These are phyloP conservation scores for Zootoca vivipara DNA, from an alignment of 2,113 vertebrate species.

Conservation along the genomic window DNA sequence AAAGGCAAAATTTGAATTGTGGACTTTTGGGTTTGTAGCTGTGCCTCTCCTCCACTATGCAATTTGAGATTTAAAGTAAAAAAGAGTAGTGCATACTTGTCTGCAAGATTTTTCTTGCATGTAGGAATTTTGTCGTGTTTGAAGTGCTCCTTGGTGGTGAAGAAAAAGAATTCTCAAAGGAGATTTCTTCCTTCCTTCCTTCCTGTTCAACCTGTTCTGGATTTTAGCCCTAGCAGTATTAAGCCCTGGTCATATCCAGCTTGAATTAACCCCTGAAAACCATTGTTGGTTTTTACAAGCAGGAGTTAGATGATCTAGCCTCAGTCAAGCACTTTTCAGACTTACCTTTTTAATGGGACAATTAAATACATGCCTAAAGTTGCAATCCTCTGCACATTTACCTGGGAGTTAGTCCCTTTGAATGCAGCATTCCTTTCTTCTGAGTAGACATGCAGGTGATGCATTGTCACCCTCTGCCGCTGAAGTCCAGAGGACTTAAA, in stretches of 20 bases:
- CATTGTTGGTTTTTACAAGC: background rate
- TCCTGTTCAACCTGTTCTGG: background rate
- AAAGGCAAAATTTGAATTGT: background rate
- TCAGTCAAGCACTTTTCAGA: background rate
- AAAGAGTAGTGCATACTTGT: background rate
- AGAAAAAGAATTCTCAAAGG: background rate
- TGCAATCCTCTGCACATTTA: background rate
- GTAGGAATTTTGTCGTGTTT: background rate
- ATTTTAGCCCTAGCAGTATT: too few relatives aligned
- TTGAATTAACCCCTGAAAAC: background rate
- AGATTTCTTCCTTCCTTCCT: background rate
- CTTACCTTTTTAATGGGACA: background rate
- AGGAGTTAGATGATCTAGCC: background rate
- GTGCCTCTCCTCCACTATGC: background rate
- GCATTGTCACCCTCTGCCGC: background rate
- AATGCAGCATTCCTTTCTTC: background rate
- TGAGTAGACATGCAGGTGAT: too few relatives aligned
- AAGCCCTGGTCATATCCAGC: background rate
- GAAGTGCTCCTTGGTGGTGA: background rate
- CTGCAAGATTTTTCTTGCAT: background rate
- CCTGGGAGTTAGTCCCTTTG: background rate
- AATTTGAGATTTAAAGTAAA: background rate
- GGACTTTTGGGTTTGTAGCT: background rate
- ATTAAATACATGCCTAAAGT: background rate
- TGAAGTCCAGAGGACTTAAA: background rate